These are phyloP conservation scores for Papilio elwesi DNA, from an alignment of 2,888 invertebrate genomes.

Conservation along the genomic window DNA sequence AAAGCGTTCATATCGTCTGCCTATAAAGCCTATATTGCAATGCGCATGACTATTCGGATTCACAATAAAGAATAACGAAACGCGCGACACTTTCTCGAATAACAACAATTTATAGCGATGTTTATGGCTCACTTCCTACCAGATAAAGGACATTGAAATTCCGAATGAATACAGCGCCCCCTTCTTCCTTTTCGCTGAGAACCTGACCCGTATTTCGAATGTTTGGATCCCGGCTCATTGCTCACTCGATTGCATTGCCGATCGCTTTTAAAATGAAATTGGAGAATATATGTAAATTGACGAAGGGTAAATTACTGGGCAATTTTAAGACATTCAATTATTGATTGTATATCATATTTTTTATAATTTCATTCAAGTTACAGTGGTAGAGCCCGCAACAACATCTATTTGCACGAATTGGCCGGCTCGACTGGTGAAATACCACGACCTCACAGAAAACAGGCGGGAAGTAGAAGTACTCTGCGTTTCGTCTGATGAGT, in stretches of 20 bases:
- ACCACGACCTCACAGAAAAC: too few species aligned
- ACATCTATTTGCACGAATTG: too few species aligned
- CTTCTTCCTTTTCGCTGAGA: constrained; percentile 46
- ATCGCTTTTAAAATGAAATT: background rate
- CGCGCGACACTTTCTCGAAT: constrained; percentile 62
- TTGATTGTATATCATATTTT: background rate
- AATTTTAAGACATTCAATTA: background rate
- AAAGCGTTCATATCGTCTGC: background rate
- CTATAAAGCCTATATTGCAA: constrained; percentile 15
- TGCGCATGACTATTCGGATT: constrained; percentile 34
- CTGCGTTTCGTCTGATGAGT: too few species aligned
- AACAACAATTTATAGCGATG: constrained; percentile 75
- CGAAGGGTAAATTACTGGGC: background rate
- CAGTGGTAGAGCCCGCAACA: too few species aligned
- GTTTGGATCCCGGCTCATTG: constrained; percentile 25
- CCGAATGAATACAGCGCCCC: constrained; percentile 59
- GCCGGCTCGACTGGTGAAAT: too few species aligned
- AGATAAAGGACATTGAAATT: constrained; percentile 77
- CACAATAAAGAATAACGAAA: constrained; percentile 49
- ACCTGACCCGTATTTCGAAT: constrained; percentile 53
- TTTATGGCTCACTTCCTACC: constrained; percentile 68
- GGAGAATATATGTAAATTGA: background rate
- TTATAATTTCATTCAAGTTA: too few species aligned
- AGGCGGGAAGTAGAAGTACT: too few species aligned
- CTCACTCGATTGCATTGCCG: constrained; percentile 27